These are phyloP conservation scores for Zoanthus gigantus DNA, from an alignment of 92 coral and sea anemone genomes.

Conservation along the genomic window DNA sequence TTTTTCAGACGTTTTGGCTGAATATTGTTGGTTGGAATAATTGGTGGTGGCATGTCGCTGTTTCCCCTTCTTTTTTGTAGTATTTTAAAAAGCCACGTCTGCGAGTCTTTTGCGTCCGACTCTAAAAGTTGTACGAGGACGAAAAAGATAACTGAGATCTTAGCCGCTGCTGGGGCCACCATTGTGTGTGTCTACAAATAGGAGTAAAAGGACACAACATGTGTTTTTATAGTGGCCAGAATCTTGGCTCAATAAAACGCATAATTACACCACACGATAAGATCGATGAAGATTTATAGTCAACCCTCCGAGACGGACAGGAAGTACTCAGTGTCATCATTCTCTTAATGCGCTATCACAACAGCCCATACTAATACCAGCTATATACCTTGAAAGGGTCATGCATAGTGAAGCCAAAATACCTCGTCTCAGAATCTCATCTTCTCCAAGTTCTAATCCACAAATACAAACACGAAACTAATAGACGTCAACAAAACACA, in stretches of 20 bases:
- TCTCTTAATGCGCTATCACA: constrained; percentile 11
- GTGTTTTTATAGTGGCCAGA: constrained; percentile 28
- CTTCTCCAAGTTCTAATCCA: not conserved
- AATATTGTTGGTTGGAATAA: constrained; percentile 14
- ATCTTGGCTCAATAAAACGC: not conserved
- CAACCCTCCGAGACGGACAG: constrained; percentile 27
- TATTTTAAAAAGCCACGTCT: constrained; percentile 23
- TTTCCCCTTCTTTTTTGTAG: constrained; percentile 10
- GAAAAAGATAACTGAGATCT: not conserved
- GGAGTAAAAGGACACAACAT: not conserved
- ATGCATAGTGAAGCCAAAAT: constrained; percentile 28
- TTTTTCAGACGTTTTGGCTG: constrained; percentile 37
- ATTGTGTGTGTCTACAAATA: constrained; percentile 13
- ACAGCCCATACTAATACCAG: not conserved
- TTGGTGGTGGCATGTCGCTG: constrained; percentile 12
- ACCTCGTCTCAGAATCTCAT: not conserved
- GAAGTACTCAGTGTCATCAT: constrained; percentile 33
- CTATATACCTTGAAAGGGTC: not conserved
- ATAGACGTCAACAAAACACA: constrained; percentile 2
- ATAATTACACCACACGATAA: constrained; percentile 25
- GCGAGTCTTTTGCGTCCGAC: not conserved
- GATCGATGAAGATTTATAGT: constrained; percentile 39
- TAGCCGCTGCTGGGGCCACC: not conserved
- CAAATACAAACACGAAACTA: not conserved
- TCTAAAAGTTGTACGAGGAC: not conserved